These are phyloP conservation scores for Carlito syrichta DNA, from an alignment of 2,113 vertebrate genomes.

Conservation along the genomic window DNA sequence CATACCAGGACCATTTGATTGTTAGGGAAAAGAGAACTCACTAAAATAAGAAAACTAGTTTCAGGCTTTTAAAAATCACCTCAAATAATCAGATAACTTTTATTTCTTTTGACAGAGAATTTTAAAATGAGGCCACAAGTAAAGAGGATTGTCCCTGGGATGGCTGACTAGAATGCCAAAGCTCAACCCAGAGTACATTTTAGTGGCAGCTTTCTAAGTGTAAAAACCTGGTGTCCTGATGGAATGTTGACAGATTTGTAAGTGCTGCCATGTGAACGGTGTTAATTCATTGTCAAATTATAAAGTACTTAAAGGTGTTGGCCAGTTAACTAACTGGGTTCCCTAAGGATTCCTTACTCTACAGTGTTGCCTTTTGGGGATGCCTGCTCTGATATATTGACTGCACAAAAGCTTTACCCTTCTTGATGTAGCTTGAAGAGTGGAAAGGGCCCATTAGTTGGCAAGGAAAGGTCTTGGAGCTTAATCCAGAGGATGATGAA, in stretches of 20 bases:
- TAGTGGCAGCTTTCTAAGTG: constrained; percentile 8
- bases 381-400: background rate
- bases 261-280: background rate
- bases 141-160: background rate
- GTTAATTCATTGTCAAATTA: constrained; percentile 54
- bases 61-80: constrained; percentile 6
- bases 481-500: constrained; percentile 51
- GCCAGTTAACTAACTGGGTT: background rate
- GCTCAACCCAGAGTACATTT: background rate
- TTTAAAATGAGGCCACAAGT: background rate
- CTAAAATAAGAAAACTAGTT: constrained; percentile 12
- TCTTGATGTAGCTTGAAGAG: background rate
- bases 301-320: constrained; percentile 37
- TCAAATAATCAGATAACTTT: background rate
- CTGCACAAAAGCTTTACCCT: background rate
- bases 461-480: constrained; percentile 17
- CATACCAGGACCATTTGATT: background rate
- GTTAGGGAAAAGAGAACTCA: background rate
- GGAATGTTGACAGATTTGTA: constrained; percentile 7
- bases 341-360: background rate
- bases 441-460: background rate
- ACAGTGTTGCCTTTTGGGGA: background rate
- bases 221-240: constrained; percentile 3
- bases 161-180: background rate
- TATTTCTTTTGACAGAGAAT: constrained; percentile 20